These are phyloP conservation scores for Agrilus cyanescens DNA, from an alignment of 2,888 invertebrate species.

Conservation along the genomic window DNA sequence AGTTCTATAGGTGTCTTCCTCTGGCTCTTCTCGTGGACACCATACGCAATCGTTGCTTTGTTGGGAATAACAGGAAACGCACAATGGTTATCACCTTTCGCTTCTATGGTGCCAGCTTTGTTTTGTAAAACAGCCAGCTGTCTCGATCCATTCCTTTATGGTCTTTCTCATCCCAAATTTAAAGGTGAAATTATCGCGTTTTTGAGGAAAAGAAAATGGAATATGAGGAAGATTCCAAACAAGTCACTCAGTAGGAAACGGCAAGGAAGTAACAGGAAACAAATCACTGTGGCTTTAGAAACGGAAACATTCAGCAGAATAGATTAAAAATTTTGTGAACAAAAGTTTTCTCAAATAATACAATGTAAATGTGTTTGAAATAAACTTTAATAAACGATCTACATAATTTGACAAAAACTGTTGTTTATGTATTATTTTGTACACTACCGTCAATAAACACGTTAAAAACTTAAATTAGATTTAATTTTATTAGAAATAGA, in stretches of 20 bases:
- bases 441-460: too few relatives aligned
- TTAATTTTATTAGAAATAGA: too few relatives aligned
- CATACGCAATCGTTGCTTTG: conserved; percentile 65
- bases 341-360: too few relatives aligned
- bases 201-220: conserved; percentile 25
- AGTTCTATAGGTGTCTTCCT: conserved; percentile 57
- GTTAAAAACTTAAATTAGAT: neutral
- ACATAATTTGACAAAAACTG: too few relatives aligned
- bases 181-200: conserved; percentile 47
- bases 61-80: conserved; percentile 57
- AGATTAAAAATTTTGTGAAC: too few relatives aligned
- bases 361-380: too few relatives aligned
- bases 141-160: conserved; percentile 69
- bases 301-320: too few relatives aligned
- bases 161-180: conserved; percentile 68
- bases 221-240: neutral
- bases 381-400: too few relatives aligned
- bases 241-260: neutral
- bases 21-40: conserved; percentile 75
- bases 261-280: neutral
- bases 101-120: conserved; percentile 65
- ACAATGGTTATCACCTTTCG: conserved; percentile 51
- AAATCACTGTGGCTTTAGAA: too few relatives aligned
- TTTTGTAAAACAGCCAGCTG: conserved; percentile 75
- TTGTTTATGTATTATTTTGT: too few relatives aligned